A percentile compares a stretch with the other conserved stretches of the same genome.
phyloP scores from a whole-genome alignment of 2,797 vertebrate species.

The Falco novaeseelandiae region DNA sequence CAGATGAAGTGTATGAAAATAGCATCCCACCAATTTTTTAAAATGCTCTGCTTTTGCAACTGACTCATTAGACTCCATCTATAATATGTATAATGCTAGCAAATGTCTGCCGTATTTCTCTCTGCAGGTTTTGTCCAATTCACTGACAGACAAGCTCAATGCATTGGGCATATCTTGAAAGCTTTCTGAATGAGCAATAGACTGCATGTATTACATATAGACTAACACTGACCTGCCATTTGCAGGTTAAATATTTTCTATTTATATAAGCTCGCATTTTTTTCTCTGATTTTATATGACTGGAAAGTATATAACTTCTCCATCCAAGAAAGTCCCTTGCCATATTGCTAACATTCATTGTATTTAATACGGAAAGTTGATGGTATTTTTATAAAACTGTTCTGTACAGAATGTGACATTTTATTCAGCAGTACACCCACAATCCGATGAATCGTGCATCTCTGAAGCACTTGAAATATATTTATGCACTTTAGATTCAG shows the following conservation, averaged over 20 bases:
- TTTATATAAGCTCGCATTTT: not conserved
- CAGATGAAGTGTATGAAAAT: not conserved
- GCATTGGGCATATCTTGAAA: not conserved
- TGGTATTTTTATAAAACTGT: constrained; percentile 25
- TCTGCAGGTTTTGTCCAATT: not conserved
- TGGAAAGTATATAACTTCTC: not conserved
- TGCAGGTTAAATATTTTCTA: not conserved
- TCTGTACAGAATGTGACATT: constrained; percentile 60
- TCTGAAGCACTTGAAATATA: constrained; percentile 36
- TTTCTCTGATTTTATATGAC: not conserved
- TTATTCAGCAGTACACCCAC: constrained; percentile 37
- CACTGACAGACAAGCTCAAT: not conserved
- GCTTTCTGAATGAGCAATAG: not conserved
- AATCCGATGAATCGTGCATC: constrained; percentile 23
- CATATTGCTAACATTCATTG: not conserved
- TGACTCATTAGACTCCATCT: not conserved
- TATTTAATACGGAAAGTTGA: constrained; percentile 9
- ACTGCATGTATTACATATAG: not conserved
- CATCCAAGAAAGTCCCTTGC: not conserved
- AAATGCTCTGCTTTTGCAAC: not conserved
- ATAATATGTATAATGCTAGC: not conserved
- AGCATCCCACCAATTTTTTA: not conserved
- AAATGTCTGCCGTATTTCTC: not conserved
- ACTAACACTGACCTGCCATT: not conserved
- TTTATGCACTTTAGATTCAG: constrained; percentile 41